Percentiles rank a stretch among this genome's conserved stretches.
These are phyloP conservation scores for Podarcis lilfordi DNA, from an alignment of 2,797 vertebrate species.

Conservation along the genomic window DNA sequence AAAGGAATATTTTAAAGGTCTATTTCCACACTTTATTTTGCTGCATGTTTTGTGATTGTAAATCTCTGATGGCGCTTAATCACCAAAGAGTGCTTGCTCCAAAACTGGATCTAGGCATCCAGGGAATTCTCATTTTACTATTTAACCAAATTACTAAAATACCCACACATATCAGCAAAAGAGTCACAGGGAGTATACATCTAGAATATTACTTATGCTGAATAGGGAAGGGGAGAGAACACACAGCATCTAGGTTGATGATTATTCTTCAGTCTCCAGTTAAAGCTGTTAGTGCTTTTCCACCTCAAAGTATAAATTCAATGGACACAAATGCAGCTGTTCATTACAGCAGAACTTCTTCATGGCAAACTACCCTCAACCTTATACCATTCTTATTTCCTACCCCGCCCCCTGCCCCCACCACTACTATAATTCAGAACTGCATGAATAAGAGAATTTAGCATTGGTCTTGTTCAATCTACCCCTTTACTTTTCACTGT, in stretches of 20 bases:
- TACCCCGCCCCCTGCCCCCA: too few relatives aligned
- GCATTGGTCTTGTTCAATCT: not conserved
- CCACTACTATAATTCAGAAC: not conserved
- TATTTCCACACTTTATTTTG: too few relatives aligned
- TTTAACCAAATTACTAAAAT: too few relatives aligned
- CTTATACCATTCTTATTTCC: not conserved
- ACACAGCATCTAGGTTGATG: not conserved
- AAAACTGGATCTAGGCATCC: too few relatives aligned
- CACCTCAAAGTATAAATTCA: not conserved
- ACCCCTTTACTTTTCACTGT: not conserved
- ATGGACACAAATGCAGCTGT: not conserved
- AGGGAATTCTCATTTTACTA: too few relatives aligned
- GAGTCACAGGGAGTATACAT: not conserved
- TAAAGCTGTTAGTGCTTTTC: not conserved
- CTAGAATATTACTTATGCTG: not conserved
- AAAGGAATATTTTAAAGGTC: too few relatives aligned
- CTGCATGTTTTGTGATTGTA: too few relatives aligned
- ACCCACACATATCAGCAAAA: not conserved
- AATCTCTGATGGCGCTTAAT: too few relatives aligned
- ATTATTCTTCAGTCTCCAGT: not conserved
- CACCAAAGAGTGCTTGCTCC: too few relatives aligned
- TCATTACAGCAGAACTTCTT: not conserved
- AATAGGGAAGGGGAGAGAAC: not conserved
- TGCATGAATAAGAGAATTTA: not conserved
- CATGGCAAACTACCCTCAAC: not conserved